Percentiles rank a stretch among this genome's conserved stretches.
Evolutionary conservation across 2,888 invertebrate species (phyloP).

Genomic region (Orgyia antiqua): DNA sequence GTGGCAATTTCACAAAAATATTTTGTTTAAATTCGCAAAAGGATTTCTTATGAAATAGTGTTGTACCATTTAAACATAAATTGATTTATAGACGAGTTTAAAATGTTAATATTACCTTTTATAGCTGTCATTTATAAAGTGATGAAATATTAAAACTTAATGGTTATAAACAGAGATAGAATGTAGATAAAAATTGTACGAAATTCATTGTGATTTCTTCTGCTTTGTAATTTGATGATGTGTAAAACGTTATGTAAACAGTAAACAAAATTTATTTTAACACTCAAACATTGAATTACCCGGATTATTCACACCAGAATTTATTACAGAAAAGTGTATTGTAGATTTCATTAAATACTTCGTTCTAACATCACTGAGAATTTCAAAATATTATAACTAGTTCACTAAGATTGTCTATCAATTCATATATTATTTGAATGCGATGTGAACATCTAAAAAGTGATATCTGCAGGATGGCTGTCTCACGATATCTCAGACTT

Average conservation of each 20-base stretch:
- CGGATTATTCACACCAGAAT: too few relatives aligned
- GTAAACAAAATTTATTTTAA: too few relatives aligned
- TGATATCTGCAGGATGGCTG: conserved; percentile 24
- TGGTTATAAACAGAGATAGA: conserved; percentile 11
- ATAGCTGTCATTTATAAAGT: conserved; percentile 19
- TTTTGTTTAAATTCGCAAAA: conserved; percentile 12
- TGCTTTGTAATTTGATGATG: conserved; percentile 14
- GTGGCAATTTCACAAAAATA: conserved; percentile 24
- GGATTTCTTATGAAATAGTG: conserved; percentile 15
- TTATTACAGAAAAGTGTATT: too few relatives aligned
- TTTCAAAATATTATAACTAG: too few relatives aligned
- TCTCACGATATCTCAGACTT: conserved; percentile 23
- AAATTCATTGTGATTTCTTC: conserved; percentile 1
- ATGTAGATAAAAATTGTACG: conserved; percentile 8
- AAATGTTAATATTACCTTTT: conserved; percentile 25
- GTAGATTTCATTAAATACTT: too few relatives aligned
- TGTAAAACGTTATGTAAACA: conserved; percentile 12
- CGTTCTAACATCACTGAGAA: too few relatives aligned
- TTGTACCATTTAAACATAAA: conserved; percentile 4
- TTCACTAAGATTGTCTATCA: conserved; percentile 11
- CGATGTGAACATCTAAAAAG: conserved; percentile 17
- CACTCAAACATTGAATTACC: too few relatives aligned
- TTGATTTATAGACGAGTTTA: conserved; percentile 24
- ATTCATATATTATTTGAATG: conserved; percentile 14
- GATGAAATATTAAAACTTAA: conserved; percentile 11